Conservation (phyloP, 2,797 vertebrate genomes). For the Cryptoprocta ferox region DNA sequence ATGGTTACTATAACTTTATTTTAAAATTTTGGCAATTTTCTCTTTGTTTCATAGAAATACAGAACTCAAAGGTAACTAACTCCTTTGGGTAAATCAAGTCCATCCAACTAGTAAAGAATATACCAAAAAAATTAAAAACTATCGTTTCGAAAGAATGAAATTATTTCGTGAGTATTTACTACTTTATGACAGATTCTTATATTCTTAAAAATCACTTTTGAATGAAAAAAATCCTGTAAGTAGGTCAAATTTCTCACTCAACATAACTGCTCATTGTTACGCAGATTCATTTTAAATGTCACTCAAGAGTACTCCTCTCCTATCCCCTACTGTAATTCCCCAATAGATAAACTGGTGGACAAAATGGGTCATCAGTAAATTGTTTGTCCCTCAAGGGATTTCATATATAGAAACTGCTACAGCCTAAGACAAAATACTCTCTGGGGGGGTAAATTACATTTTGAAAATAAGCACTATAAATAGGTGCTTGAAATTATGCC, state of each 20-base stretch:
- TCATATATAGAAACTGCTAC: neutral
- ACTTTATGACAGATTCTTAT: neutral
- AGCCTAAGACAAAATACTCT: slow-evolving; percentile 15
- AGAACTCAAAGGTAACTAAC: slow-evolving; percentile 15
- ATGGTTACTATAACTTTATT: neutral
- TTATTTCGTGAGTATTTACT: neutral
- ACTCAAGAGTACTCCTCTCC: neutral
- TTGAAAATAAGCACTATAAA: slow-evolving; percentile 47
- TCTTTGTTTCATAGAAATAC: slow-evolving; percentile 32
- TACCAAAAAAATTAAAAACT: slow-evolving; percentile 17
- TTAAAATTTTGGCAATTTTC: neutral
- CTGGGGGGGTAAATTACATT: slow-evolving; percentile 1
- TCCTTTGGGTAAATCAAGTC: slow-evolving; percentile 6
- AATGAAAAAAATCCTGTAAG: slow-evolving; percentile 19
- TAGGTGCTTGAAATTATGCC: slow-evolving; percentile 30
- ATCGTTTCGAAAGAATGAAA: slow-evolving; percentile 33
- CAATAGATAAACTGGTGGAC: neutral
- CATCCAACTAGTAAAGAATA: slow-evolving; percentile 2
- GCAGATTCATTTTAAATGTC: slow-evolving; percentile 32
- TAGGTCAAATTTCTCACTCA: slow-evolving; percentile 30
- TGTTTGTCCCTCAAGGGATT: neutral
- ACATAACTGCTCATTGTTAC: neutral
- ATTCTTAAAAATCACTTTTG: slow-evolving; percentile 24
- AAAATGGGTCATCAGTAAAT: slow-evolving; percentile 42
- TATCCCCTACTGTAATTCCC: slow-evolving; percentile 25